Conservation (phyloP, 2,797 vertebrate genomes). For the Oceanodroma leucorhoa region DNA sequence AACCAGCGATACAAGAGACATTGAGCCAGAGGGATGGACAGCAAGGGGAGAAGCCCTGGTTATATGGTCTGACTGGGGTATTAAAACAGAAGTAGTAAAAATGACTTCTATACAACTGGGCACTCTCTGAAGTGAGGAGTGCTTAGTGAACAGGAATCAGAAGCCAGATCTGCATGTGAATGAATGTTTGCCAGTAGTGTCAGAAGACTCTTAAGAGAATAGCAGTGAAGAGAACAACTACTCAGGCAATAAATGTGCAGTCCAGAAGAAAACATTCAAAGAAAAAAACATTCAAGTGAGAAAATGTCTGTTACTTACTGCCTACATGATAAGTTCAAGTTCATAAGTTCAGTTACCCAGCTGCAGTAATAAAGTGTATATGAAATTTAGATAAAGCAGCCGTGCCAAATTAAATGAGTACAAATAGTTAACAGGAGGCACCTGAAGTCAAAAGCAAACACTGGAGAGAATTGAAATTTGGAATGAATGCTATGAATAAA, state of each 20-base stretch:
- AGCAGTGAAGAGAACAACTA: neutral
- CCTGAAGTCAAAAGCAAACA: neutral
- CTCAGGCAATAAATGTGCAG: neutral
- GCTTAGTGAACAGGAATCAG: neutral
- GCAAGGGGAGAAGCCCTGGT: neutral
- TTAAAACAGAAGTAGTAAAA: neutral
- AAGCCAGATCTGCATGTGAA: neutral
- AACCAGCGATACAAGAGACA: fast-evolving
- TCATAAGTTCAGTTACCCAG: neutral
- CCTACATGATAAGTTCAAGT: neutral
- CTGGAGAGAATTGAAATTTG: neutral
- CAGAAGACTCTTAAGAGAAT: neutral
- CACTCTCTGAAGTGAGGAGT: neutral
- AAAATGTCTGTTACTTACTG: neutral
- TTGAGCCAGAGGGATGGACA: neutral
- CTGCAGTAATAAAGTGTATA: neutral
- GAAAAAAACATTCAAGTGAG: neutral
- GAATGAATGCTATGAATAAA: neutral
- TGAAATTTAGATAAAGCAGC: neutral
- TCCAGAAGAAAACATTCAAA: neutral
- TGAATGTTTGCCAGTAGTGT: neutral
- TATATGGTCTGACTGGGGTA: neutral
- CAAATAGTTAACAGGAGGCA: neutral
- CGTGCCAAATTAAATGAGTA: neutral
- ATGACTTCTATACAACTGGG: neutral